These are phyloP conservation scores for Leptinotarsa defecta DNA, from an alignment of 1,140 invertebrate species.

Conservation along the genomic window DNA sequence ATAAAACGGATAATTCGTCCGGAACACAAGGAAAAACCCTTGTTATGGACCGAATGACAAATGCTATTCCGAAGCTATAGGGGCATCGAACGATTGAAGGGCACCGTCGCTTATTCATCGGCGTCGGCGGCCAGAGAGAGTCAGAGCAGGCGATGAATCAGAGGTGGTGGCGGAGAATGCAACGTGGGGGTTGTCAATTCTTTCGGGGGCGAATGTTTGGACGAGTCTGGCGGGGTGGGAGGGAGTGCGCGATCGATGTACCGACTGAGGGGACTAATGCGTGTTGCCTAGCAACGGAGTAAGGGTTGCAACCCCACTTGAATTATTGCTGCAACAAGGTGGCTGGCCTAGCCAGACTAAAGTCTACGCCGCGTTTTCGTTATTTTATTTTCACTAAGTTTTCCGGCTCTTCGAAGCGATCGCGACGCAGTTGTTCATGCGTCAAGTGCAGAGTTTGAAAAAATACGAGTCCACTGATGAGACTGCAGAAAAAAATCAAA, in stretches of 20 bases:
- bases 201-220: constrained; percentile 45
- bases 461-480: too few relatives aligned
- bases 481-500: too few relatives aligned
- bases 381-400: neutral
- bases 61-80: constrained; percentile 17
- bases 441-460: too few relatives aligned
- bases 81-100: constrained; percentile 37
- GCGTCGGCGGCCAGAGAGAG: constrained; percentile 20
- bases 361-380: constrained; percentile 28
- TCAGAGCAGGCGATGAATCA: constrained; percentile 38
- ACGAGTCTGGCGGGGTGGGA: constrained; percentile 44
- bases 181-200: constrained; percentile 45
- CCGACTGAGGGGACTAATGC: constrained; percentile 51
- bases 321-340: constrained; percentile 55
- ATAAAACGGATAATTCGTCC: neutral
- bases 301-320: constrained; percentile 52
- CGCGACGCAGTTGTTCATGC: too few relatives aligned
- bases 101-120: constrained; percentile 33
- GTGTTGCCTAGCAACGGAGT: constrained; percentile 49
- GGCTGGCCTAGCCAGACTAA: constrained; percentile 41
- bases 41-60: constrained; percentile 10
- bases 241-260: constrained; percentile 52
- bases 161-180: constrained; percentile 39
- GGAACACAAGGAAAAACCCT: neutral
- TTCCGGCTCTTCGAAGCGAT: neutral